Base-by-base conservation (phyloP, 2,113 vertebrate genomes). In the Raphicerus campestris region DNA sequence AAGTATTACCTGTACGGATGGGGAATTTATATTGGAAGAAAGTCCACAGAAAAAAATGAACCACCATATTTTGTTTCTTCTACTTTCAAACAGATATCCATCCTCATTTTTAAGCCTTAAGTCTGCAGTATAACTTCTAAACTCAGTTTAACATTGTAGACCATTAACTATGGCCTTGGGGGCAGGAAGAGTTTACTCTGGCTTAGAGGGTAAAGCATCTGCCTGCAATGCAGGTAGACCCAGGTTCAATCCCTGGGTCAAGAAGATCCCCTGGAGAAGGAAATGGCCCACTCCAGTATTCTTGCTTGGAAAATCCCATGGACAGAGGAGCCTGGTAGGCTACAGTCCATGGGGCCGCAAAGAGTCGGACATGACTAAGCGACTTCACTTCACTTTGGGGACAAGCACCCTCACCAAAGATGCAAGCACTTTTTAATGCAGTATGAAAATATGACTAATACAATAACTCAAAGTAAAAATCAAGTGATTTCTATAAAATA, bases 391-490 rank as follows among this genome's bases (percentile, higher is more conserved):
- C 56, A 58, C 56, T 58, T 84, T 91, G 7, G 6, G 45, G 56
- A 82, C 55, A 1, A 89, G 49, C 61, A 94, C 16, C 70, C n/a
- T 89, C 16, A 80, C 16, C 9, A 77, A 17, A 92, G 26, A 7
- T 93, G 58, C 35, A 66, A 13, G 3, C 1, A 78, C 28, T 75
- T 94, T 92, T 94, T 47, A 90, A 60, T 60, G 39, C 30, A 87
- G 16, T 84, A 87, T 60, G 19, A 96, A 96, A 93, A 89, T 93
- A 61, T 39, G n/a, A 97, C 19, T 42, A 51, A 49, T 66, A 93
- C 91, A 96, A 90, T 63, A 97, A 77, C 89, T 93, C 49, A 78
- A 94, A 60, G 78, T 81, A 88, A 93, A 95, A 86, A 77, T 55
- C 30, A 49, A 87, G 83, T 56, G 61, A 80, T 80, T n/a, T 93